Conservation (phyloP, 2,888 invertebrate species). For the Spodoptera picta region DNA sequence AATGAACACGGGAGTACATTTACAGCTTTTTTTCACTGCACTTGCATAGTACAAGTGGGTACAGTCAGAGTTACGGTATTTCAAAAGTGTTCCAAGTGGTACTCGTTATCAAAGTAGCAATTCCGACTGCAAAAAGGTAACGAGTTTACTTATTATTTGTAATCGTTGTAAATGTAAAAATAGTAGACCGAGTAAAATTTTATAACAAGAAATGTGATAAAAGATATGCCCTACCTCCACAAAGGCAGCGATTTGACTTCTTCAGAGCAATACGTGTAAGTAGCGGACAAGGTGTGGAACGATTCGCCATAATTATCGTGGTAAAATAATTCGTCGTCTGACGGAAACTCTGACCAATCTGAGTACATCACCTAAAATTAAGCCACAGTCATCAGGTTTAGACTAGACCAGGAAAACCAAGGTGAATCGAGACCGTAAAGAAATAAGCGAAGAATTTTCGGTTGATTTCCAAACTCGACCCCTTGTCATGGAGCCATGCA, state of each 20-base stretch:
- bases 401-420: too few relatives aligned
- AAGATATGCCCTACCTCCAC: conserved; percentile 61
- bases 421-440: too few relatives aligned
- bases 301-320: conserved; percentile 69
- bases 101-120: conserved; percentile 84
- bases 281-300: conserved; percentile 67
- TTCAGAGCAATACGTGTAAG: conserved; percentile 77
- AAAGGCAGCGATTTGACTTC: conserved; percentile 69
- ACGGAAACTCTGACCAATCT: conserved; percentile 75
- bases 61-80: conserved; percentile 85
- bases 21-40: conserved; percentile 65
- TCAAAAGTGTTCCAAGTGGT: conserved; percentile 65
- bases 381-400: neutral
- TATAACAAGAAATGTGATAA: too few relatives aligned
- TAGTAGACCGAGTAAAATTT: too few relatives aligned
- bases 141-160: too few relatives aligned
- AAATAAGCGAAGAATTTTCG: too few relatives aligned
- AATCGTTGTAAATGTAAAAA: too few relatives aligned
- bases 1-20: conserved; percentile 67
- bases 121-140: conserved; percentile 74
- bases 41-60: conserved; percentile 81
- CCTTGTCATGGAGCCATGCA: too few relatives aligned
- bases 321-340: conserved; percentile 69
- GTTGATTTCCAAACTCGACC: too few relatives aligned
- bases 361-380: conserved; percentile 69